Evolutionary conservation across 23 tunicate genomes (phyloP).

Genomic region (Phallusia fumigata): DNA sequence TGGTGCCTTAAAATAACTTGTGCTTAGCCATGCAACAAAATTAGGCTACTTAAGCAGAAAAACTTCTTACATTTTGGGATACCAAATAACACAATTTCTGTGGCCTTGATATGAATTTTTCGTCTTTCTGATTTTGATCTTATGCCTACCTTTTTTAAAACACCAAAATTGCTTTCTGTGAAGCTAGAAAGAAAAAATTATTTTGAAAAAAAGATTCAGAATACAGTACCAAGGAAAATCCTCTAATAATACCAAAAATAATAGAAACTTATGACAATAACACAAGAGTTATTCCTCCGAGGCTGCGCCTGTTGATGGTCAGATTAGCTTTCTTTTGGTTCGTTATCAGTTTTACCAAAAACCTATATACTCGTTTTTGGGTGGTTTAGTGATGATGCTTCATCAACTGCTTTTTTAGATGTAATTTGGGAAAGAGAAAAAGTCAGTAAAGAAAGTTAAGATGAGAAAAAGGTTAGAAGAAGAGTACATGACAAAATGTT

Average conservation of each 20-base stretch:
- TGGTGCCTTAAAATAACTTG: no score
- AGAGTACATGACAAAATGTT: neutral
- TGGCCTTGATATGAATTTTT: slow-evolving; percentile 54
- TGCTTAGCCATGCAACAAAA: slow-evolving; percentile 3
- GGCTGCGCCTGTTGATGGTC: no score
- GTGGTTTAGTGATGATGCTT: no score
- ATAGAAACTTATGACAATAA: no score
- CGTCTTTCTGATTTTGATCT: slow-evolving; percentile 42
- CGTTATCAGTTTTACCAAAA: no score
- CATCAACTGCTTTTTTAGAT: no score
- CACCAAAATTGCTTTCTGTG: slow-evolving; percentile 5
- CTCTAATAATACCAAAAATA: no score
- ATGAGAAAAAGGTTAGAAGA: neutral
- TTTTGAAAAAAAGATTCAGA: neutral
- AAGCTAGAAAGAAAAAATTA: neutral
- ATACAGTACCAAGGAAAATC: no score
- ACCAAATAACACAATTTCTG: slow-evolving; percentile 73
- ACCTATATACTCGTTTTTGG: no score
- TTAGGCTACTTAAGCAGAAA: neutral
- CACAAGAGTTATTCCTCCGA: no score
- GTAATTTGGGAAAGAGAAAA: neutral
- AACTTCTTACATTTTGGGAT: slow-evolving; percentile 72
- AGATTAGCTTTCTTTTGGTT: no score
- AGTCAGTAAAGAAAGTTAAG: neutral
- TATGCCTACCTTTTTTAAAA: slow-evolving; percentile 38